Evolutionary conservation across 2,113 vertebrate genomes (phyloP).

Genomic region (Megaceryle torquata): DNA sequence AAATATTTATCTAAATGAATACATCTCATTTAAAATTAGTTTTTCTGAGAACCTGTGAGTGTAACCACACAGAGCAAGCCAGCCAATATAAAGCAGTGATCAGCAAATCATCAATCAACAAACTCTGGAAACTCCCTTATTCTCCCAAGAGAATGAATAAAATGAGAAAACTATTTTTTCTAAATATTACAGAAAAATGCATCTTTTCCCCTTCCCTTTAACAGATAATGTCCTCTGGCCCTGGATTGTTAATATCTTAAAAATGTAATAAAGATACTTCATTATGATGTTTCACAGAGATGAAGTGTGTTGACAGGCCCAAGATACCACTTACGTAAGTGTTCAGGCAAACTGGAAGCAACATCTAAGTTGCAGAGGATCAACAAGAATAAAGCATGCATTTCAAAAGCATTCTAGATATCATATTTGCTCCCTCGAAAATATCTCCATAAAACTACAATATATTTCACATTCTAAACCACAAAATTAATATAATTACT

Average conservation of each 20-base stretch:
- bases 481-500: background rate
- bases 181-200: background rate
- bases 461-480: background rate
- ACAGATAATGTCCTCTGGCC: background rate
- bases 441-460: background rate
- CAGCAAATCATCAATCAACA: background rate
- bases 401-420: constrained; percentile 5
- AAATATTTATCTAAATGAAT: background rate
- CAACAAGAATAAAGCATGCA: constrained; percentile 1
- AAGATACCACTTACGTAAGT: background rate
- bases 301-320: background rate
- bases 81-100: background rate
- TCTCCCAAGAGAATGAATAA: background rate
- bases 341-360: constrained; percentile 2
- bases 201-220: background rate
- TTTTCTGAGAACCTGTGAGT: background rate
- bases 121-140: background rate
- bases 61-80: background rate
- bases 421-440: background rate
- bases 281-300: background rate
- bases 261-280: background rate
- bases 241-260: background rate
- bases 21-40: background rate
- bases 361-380: background rate
- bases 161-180: background rate